Evolutionary conservation across 2,888 invertebrate genomes (phyloP), one percentile per base, ranked within the genome.

Genomic region (Drosophila longiperda): DNA sequence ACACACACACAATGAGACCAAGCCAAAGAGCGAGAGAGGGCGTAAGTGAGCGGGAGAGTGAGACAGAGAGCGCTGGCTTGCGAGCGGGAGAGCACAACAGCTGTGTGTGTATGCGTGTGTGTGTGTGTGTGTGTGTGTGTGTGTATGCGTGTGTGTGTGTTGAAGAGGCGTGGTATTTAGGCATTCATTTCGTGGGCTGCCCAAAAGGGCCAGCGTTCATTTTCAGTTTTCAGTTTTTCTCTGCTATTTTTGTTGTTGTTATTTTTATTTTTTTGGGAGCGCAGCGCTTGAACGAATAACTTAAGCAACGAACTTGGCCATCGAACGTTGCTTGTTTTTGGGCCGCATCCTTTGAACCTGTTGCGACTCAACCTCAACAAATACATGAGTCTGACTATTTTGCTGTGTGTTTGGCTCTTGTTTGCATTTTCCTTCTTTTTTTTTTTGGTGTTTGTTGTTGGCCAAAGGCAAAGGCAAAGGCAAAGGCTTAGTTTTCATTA

Each of bases 261-360:
- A 32, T 45, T 54, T 59, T 34, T n/a, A n/a, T 59, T 42, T 29
- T 63, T 55, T 48, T 59, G 62, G 60, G 54, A 55, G 45, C 54
- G 38, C 36, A 38, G 45, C n/a, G 59, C 33, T 34, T 62, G 66
- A 79, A 75, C 82, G 76, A 81, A 82, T 66, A 73, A 82, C 82
- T 82, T 69, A 77, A 61, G 72, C 81, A 75, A 75, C 82, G 64
- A 82, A 82, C 82, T 82, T 72, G 70, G 36, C 23, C 45, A 48
- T 55, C 42, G 57, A 20, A 42, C 58, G 29, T 29, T 60, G 57
- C 52, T 60, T 49, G 54, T 48, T 52, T 65, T 64, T 53, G 64
- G 71, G 71, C 62, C 82, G 81, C 84, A 88, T 86, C 88, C 90
- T 90, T 89, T 91, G 90, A 91, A 90, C 87, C 82, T 89, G 82